Conservation (phyloP, 2,113 vertebrate species). For the Tringa solitaria region DNA sequence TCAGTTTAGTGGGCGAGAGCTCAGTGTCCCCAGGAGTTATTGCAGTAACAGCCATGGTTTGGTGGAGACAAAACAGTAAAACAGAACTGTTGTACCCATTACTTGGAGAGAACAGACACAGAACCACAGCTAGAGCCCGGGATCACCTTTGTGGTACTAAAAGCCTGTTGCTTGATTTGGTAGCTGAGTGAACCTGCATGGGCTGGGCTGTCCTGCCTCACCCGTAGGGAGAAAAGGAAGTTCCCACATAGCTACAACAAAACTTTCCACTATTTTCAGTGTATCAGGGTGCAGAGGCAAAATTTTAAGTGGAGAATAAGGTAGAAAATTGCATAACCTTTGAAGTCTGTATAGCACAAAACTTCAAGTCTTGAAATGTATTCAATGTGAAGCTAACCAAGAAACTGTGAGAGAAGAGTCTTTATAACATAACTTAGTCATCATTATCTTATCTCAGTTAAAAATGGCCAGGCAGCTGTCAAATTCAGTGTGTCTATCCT, state of each 20-base stretch:
- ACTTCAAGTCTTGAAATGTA: not conserved
- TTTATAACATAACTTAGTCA: not conserved
- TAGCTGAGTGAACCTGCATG: not conserved
- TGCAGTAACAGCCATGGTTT: not conserved
- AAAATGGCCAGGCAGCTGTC: not conserved
- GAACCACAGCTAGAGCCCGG: not conserved
- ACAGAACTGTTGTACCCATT: not conserved
- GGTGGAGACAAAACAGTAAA: not conserved
- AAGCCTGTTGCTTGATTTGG: not conserved
- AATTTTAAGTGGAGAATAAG: not conserved
- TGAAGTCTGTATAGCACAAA: not conserved
- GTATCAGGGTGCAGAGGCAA: not conserved
- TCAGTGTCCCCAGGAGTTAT: not conserved
- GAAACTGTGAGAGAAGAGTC: not conserved
- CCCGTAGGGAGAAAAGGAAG: not conserved
- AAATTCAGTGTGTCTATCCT: not conserved
- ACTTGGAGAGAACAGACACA: not conserved
- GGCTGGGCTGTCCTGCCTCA: not conserved
- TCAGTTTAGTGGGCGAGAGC: not conserved
- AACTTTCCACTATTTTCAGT: not conserved
- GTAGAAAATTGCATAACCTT: not conserved
- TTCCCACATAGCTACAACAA: not conserved
- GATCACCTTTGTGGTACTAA: not conserved
- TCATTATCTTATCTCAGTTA: not conserved
- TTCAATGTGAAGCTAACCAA: not conserved